Percentiles rank a stretch among this genome's conserved stretches.
These are phyloP conservation scores for Heliangelus exortis DNA, from an alignment of 2,797 vertebrate genomes.

Conservation along the genomic window DNA sequence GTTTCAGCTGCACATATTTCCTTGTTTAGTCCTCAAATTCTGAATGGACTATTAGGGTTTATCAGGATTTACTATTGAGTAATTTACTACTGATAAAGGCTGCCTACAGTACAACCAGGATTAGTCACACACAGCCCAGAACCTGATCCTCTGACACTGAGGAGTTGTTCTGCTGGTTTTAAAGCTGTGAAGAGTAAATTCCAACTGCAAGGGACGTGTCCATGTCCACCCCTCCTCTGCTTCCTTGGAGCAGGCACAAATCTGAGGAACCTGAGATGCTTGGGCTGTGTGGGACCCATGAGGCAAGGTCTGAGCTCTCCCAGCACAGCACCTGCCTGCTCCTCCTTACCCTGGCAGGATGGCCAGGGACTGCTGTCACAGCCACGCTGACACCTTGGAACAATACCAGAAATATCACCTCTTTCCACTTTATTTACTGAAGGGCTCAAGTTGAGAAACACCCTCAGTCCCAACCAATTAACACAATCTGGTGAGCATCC, in stretches of 20 bases:
- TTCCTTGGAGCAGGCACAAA: not conserved
- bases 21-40: not conserved
- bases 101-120: not conserved
- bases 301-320: not conserved
- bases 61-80: not conserved
- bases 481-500: not conserved
- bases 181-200: not conserved
- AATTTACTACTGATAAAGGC: not conserved
- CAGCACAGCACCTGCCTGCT: not conserved
- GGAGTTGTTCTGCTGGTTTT: not conserved
- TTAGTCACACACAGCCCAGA: not conserved
- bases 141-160: not conserved
- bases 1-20: not conserved
- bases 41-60: not conserved
- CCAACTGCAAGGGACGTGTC: not conserved
- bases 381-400: not conserved
- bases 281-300: accelerated
- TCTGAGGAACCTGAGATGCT: not conserved
- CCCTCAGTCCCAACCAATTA: not conserved
- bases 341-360: not conserved
- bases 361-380: not conserved
- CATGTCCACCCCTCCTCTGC: accelerated
- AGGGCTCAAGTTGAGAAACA: not conserved
- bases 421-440: not conserved
- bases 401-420: not conserved